These are phyloP conservation scores for Antechinus stuartii DNA, from an alignment of 2,113 vertebrate species.

Conservation along the genomic window DNA sequence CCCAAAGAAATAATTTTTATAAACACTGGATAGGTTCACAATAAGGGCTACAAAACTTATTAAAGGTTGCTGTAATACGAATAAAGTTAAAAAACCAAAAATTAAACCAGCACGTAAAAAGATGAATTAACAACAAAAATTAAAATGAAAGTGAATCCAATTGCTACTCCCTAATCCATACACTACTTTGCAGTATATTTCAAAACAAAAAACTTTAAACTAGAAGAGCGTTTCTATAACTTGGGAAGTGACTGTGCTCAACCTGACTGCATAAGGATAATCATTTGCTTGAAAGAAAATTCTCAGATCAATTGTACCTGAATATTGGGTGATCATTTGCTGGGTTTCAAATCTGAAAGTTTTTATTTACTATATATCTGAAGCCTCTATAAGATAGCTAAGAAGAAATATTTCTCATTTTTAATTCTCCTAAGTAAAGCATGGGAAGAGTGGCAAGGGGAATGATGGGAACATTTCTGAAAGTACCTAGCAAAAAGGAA, in stretches of 20 bases:
- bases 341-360: not conserved
- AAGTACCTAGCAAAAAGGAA: not conserved
- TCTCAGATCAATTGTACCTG: not conserved
- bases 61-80: not conserved
- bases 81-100: not conserved
- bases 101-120: not conserved
- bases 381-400: not conserved
- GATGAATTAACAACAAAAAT: not conserved
- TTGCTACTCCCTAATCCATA: not conserved
- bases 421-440: not conserved
- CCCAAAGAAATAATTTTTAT: not conserved
- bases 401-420: not conserved
- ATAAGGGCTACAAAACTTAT: not conserved
- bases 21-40: not conserved
- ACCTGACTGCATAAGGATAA: not conserved
- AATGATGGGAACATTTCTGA: not conserved
- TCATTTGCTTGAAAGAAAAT: not conserved
- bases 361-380: not conserved
- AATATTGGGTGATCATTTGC: not conserved
- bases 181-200: not conserved
- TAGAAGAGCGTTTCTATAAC: not conserved
- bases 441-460: not conserved
- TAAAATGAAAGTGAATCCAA: not conserved
- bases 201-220: not conserved
- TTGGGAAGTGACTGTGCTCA: not conserved